These are phyloP conservation scores for Rhopalosiphum nymphaeae DNA, from an alignment of 2,888 invertebrate species.

Conservation along the genomic window DNA sequence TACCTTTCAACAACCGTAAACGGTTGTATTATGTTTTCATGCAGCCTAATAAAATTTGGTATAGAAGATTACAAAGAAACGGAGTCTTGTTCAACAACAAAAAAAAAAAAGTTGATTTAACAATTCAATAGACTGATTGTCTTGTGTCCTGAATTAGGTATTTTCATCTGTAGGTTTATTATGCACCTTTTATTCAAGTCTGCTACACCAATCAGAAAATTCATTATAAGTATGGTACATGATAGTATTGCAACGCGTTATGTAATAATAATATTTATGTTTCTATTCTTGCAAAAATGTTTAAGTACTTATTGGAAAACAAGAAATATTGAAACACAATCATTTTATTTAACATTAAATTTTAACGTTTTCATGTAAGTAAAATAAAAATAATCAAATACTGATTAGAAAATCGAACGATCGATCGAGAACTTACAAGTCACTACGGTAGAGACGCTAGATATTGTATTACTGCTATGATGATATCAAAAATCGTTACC, in stretches of 20 bases:
- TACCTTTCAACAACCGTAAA: background rate
- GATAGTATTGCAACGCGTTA: background rate
- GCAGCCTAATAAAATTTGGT: background rate
- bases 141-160: background rate
- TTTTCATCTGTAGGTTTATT: background rate
- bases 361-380: too few species aligned
- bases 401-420: background rate
- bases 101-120: background rate
- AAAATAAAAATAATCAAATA: background rate
- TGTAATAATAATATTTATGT: background rate
- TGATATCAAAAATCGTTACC: background rate
- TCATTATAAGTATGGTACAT: background rate
- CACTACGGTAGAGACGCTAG: background rate
- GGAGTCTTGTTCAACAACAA: background rate
- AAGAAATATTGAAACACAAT: background rate
- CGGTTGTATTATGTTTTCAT: background rate
- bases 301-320: background rate
- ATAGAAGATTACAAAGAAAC: background rate
- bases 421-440: background rate
- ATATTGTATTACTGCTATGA: too few species aligned
- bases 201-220: background rate
- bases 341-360: background rate
- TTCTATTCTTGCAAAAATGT: background rate
- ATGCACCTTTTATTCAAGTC: background rate
- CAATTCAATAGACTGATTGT: background rate